Evolutionary conservation across 2,113 vertebrate species (phyloP).

Genomic region (Urocolius indicus): DNA sequence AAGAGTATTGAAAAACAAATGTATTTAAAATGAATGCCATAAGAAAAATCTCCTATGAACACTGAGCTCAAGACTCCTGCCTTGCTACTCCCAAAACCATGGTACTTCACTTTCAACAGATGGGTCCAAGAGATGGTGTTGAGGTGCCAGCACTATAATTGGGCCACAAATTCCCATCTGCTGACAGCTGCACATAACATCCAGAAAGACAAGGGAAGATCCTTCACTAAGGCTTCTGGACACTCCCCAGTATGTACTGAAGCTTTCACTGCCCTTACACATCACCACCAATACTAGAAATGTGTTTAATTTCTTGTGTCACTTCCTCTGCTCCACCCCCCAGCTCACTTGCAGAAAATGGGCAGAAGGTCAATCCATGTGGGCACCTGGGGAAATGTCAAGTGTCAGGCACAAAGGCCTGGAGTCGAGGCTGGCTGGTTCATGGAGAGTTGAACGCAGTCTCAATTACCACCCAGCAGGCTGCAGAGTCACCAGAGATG

Average conservation of each 20-base stretch:
- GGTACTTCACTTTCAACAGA: background rate
- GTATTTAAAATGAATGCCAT: background rate
- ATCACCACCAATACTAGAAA: background rate
- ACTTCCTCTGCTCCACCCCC: background rate
- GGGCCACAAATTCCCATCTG: background rate
- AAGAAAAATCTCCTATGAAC: background rate
- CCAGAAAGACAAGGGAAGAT: background rate
- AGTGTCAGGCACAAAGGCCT: background rate
- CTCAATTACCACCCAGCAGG: constrained; percentile 31
- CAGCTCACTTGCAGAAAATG: background rate
- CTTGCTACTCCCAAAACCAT: background rate
- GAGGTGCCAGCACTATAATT: background rate
- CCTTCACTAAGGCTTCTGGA: background rate
- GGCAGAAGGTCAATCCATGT: background rate
- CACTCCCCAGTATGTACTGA: background rate
- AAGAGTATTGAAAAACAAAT: background rate
- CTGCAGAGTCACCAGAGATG: background rate
- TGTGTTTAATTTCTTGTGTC: background rate
- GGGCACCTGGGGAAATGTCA: constrained; percentile 25
- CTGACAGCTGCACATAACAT: background rate
- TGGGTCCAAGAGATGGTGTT: background rate
- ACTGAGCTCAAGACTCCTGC: background rate
- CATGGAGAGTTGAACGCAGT: background rate
- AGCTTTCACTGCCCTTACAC: background rate
- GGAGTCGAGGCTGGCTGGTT: background rate